A percentile compares a stretch with the other conserved stretches of the same genome.
phyloP scores from a whole-genome alignment of 2,113 vertebrate genomes.

The Tringa solitaria region DNA sequence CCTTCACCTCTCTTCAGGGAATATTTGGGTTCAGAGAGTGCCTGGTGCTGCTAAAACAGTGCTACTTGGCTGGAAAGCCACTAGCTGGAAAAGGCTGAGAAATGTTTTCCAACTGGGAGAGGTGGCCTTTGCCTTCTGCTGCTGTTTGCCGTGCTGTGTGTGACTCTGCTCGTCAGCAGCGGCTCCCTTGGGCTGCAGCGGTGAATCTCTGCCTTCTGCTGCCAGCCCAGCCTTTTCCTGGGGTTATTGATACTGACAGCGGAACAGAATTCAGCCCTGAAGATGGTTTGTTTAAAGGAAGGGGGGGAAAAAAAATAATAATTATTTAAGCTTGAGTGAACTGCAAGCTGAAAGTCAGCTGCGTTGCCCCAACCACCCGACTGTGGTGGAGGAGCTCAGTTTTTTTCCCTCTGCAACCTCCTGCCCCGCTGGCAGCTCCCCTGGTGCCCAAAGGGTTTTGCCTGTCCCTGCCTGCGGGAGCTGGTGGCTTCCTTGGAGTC shows the following conservation, averaged over 20 bases:
- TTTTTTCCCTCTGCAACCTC: neutral
- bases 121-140: neutral
- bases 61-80: neutral
- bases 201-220: neutral
- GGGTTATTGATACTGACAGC: neutral
- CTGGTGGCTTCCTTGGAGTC: fast-evolving
- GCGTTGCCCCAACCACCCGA: neutral
- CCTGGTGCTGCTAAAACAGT: neutral
- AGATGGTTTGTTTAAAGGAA: neutral
- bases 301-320: fast-evolving
- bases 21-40: neutral
- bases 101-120: neutral
- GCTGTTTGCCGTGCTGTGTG: neutral
- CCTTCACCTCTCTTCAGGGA: neutral
- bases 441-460: neutral
- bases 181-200: neutral
- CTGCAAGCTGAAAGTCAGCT: neutral
- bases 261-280: neutral
- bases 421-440: neutral
- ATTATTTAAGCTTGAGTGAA: neutral
- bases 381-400: neutral
- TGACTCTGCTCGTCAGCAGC: neutral
- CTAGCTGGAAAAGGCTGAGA: neutral
- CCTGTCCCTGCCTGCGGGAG: neutral
- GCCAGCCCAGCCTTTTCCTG: neutral